These are phyloP conservation scores for Syngnathus scovelli DNA, from an alignment of 2,113 vertebrate genomes.

Conservation along the genomic window DNA sequence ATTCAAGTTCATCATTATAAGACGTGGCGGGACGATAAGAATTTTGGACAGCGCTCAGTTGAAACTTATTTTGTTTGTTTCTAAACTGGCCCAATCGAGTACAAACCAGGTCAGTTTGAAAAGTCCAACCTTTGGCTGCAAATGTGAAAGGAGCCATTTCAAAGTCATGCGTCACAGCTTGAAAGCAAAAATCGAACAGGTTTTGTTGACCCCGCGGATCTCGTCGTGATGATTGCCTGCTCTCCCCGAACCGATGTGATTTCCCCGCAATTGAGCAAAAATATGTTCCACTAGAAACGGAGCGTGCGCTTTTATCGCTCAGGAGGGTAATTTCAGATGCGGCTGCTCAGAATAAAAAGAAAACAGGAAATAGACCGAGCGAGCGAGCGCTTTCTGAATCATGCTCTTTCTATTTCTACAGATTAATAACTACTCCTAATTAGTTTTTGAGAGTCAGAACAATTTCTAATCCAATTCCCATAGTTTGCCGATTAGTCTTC, in stretches of 20 bases:
- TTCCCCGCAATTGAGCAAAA: slow-evolving; percentile 3
- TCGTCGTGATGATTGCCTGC: not conserved
- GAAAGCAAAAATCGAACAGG: not conserved
- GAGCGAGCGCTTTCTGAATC: not conserved
- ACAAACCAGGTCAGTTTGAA: not conserved
- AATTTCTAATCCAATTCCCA: slow-evolving; percentile 12
- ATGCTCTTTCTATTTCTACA: slow-evolving; percentile 3
- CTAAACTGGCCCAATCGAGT: not conserved
- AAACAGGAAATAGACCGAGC: slow-evolving; percentile 2
- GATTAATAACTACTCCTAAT: not conserved
- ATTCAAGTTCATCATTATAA: not conserved
- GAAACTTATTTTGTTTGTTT: too few species aligned
- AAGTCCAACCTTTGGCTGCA: not conserved
- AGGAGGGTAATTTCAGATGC: slow-evolving; percentile 3
- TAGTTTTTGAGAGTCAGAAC: slow-evolving; percentile 4
- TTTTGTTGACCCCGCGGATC: not conserved
- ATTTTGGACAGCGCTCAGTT: too few species aligned
- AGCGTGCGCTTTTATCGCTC: not conserved
- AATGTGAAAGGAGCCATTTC: not conserved
- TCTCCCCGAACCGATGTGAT: not conserved
- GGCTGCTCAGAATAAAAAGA: slow-evolving; percentile 7
- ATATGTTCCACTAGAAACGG: not conserved
- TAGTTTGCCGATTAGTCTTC: slow-evolving; percentile 11
- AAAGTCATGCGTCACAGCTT: not conserved
- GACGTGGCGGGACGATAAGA: not conserved